Evolutionary conservation across 1,140 invertebrate genomes (phyloP).

Genomic region (Philopotamus ludificatus): DNA sequence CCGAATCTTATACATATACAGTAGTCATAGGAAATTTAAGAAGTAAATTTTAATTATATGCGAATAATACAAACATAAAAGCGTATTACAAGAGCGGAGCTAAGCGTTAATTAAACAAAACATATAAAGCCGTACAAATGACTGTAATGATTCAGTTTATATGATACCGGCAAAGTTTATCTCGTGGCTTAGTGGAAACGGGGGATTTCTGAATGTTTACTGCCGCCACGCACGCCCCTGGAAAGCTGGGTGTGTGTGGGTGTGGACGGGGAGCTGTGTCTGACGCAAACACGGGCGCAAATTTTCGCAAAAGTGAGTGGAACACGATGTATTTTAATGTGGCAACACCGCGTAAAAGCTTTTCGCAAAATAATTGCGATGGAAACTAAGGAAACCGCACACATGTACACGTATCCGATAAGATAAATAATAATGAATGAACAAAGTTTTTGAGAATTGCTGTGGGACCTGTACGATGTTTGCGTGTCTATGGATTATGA

Average conservation of each 20-base stretch:
- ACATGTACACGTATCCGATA: too few species aligned
- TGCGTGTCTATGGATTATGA: too few species aligned
- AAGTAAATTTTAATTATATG: too few species aligned
- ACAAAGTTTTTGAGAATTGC: too few species aligned
- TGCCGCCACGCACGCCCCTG: conserved; percentile 15
- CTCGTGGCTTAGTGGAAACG: conserved; percentile 35
- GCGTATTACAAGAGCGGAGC: too few species aligned
- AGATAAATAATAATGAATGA: too few species aligned
- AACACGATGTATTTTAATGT: conserved; percentile 41
- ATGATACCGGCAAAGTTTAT: conserved; percentile 34
- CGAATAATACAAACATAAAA: conserved; percentile 17
- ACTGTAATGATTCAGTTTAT: conserved; percentile 38
- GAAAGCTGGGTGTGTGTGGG: neutral
- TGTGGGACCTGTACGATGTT: too few species aligned
- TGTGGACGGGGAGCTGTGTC: neutral
- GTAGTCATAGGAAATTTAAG: too few species aligned
- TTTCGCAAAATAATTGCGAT: conserved; percentile 32
- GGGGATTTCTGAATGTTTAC: conserved; percentile 37
- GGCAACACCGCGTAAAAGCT: conserved; percentile 38
- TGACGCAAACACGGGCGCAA: conserved; percentile 13
- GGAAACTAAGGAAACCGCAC: too few species aligned
- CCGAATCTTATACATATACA: too few species aligned
- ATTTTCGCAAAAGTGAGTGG: conserved; percentile 37
- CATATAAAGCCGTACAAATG: conserved; percentile 37
- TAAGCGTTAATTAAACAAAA: conserved; percentile 38